These are phyloP conservation scores for Delichon dasypus DNA, from an alignment of 2,797 vertebrate species.

Conservation along the genomic window DNA sequence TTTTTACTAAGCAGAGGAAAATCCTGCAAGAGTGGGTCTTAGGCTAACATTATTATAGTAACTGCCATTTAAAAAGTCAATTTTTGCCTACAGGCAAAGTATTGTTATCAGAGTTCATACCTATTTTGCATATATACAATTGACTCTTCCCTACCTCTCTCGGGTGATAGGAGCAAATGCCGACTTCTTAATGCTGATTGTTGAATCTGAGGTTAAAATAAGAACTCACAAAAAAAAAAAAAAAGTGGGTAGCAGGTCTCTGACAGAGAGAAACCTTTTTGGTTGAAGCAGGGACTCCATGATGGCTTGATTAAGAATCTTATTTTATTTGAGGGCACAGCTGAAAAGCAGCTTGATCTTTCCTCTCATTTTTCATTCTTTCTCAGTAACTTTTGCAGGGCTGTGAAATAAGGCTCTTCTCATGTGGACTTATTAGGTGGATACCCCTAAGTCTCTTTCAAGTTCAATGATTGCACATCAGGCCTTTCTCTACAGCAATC, in stretches of 20 bases:
- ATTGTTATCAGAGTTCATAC: conserved; percentile 49
- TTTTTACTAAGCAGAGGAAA: conserved; percentile 17
- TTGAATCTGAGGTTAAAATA: conserved; percentile 11
- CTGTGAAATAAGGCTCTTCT: background rate
- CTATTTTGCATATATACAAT: conserved; percentile 59
- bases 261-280: background rate
- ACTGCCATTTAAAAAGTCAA: conserved; percentile 67
- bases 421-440: background rate
- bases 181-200: background rate
- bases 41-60: background rate
- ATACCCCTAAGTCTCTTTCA: background rate
- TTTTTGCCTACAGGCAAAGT: conserved; percentile 65
- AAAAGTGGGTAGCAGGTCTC: background rate
- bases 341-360: conserved; percentile 12
- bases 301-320: background rate
- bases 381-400: background rate
- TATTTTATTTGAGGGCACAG: background rate
- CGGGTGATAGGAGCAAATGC: conserved; percentile 57
- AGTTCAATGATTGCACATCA: background rate
- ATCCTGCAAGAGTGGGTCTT: conserved; percentile 6
- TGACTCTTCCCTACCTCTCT: conserved; percentile 40
- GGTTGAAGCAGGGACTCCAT: background rate
- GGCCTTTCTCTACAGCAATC: background rate
- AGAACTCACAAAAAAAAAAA: background rate
- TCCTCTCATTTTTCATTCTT: background rate